Percentiles rank a stretch among this genome's conserved stretches.
Evolutionary conservation across 2,113 vertebrate genomes (phyloP).

Genomic region (Corythaeola cristata): DNA sequence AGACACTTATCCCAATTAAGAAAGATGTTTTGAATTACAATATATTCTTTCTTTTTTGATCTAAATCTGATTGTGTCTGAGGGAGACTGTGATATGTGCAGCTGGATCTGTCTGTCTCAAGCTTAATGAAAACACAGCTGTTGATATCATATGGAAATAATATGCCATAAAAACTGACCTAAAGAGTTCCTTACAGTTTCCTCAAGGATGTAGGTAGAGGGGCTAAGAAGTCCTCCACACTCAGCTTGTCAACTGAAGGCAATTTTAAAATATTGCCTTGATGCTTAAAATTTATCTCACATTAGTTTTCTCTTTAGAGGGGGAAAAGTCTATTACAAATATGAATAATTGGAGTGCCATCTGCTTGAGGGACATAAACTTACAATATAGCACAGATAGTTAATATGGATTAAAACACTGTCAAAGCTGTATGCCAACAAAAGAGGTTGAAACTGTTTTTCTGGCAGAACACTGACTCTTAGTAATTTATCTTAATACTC

Average conservation of each 20-base stretch:
- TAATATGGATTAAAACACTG: neutral
- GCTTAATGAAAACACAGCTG: neutral
- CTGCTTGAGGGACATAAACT: constrained; percentile 32
- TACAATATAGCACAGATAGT: neutral
- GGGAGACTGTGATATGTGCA: neutral
- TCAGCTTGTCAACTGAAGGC: neutral
- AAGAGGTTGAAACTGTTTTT: neutral
- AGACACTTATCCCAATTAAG: neutral
- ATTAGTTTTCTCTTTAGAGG: neutral
- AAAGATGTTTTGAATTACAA: neutral
- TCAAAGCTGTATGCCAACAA: neutral
- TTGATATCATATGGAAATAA: neutral
- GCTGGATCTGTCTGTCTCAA: neutral
- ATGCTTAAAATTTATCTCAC: neutral
- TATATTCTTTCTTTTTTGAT: neutral
- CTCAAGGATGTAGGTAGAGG: neutral
- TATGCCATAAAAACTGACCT: neutral
- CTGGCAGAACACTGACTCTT: neutral
- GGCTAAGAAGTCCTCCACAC: neutral
- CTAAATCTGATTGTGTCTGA: neutral
- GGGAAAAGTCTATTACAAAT: neutral
- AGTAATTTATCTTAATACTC: constrained; percentile 46
- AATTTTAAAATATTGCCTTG: neutral
- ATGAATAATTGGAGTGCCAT: constrained; percentile 26
- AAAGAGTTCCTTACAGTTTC: neutral